These are phyloP conservation scores for Salvator merianae DNA, from an alignment of 2,113 vertebrate species.

Conservation along the genomic window DNA sequence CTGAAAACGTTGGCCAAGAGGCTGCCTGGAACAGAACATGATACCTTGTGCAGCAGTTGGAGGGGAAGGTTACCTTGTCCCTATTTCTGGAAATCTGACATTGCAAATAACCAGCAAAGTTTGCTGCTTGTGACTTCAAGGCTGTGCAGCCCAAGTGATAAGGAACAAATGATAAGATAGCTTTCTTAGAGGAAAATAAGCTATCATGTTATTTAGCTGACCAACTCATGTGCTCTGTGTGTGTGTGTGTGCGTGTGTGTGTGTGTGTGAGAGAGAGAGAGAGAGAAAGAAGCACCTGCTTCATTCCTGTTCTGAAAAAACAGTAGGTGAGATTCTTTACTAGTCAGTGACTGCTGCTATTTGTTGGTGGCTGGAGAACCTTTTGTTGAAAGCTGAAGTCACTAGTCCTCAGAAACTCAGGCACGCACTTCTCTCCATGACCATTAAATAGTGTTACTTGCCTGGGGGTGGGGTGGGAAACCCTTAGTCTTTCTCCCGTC, in stretches of 20 bases:
- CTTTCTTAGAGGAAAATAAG: not conserved
- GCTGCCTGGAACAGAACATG: not conserved
- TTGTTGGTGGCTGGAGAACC: too few species aligned
- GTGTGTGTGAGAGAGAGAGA: too few species aligned
- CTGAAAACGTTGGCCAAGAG: not conserved
- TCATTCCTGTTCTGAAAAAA: not conserved
- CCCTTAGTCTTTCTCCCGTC: too few species aligned
- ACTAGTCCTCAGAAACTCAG: not conserved
- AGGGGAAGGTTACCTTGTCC: slow-evolving; percentile 14
- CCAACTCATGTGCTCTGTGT: not conserved
- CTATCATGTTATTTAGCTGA: not conserved
- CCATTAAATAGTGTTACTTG: too few species aligned
- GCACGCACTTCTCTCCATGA: too few species aligned
- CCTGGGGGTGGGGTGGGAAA: too few species aligned
- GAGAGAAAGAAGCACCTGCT: not conserved
- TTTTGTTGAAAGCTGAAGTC: not conserved
- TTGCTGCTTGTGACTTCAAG: not conserved
- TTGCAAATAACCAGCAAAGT: slow-evolving; percentile 3
- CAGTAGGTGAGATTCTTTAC: not conserved
- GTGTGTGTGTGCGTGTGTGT: not conserved
- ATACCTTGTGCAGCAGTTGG: not conserved
- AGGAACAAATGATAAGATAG: not conserved
- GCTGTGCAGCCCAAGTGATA: not conserved
- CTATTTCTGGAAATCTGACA: slow-evolving; percentile 10
- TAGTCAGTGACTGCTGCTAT: not conserved